These are phyloP conservation scores for Reinhardtius hippoglossoides DNA, from an alignment of 2,113 vertebrate genomes.

Conservation along the genomic window DNA sequence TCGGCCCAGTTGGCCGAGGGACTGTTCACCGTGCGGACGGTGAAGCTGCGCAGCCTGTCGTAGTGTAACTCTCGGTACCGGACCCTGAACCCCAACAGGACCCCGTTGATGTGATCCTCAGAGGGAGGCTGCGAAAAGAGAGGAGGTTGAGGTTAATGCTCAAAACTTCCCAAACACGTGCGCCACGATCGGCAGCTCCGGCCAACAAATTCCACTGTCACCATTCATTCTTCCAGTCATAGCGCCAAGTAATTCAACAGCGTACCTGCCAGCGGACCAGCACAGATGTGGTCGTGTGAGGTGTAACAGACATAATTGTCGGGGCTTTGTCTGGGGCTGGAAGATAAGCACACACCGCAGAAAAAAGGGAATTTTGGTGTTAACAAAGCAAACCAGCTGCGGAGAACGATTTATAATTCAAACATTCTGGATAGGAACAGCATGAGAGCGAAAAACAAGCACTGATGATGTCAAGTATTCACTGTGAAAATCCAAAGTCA, in stretches of 20 bases:
- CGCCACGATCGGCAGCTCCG: neutral
- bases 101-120: constrained; percentile 95
- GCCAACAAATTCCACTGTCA: neutral
- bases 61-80: constrained; percentile 91
- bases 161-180: neutral
- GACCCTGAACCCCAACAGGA: constrained; percentile 94
- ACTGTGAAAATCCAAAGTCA: constrained; percentile 34
- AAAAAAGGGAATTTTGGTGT: constrained; percentile 3
- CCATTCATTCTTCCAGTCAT: neutral
- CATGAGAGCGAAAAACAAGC: constrained; percentile 33
- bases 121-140: constrained; percentile 84
- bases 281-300: constrained; percentile 96
- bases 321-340: constrained; percentile 94
- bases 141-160: neutral
- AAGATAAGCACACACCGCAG: constrained; percentile 13
- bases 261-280: constrained; percentile 96
- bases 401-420: constrained; percentile 53
- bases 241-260: neutral
- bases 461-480: constrained; percentile 37
- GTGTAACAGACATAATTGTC: constrained; percentile 92
- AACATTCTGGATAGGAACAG: constrained; percentile 39
- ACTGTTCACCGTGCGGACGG: constrained; percentile 83
- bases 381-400: constrained; percentile 25
- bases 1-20: constrained; percentile 87
- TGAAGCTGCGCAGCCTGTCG: constrained; percentile 86